Percentiles rank a stretch among this genome's conserved stretches.
phyloP scores from a whole-genome alignment of 2,797 vertebrate species.

The Benthosema pterotum region DNA sequence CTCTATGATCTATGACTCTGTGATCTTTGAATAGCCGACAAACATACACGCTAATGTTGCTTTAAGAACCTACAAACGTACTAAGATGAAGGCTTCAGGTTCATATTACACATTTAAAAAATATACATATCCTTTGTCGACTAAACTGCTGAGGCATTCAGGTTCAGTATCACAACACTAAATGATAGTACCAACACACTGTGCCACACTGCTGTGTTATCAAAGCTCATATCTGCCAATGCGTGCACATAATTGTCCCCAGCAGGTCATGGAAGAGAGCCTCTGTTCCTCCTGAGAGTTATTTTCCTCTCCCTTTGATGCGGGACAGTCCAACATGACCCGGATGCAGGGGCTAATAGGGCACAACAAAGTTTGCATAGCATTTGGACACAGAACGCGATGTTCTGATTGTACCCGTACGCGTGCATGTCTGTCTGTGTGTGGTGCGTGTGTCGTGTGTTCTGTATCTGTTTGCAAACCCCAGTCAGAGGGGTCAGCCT shows the following conservation, averaged over 20 bases:
- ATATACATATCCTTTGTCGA: constrained; percentile 5
- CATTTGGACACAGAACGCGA: constrained; percentile 51
- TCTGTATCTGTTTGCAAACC: background rate
- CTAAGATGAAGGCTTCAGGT: constrained; percentile 7
- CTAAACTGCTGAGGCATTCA: constrained; percentile 11
- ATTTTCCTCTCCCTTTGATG: constrained; percentile 65
- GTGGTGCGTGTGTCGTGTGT: background rate
- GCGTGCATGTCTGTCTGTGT: background rate
- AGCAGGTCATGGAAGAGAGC: constrained; percentile 69
- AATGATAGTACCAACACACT: constrained; percentile 33
- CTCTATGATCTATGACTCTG: too few relatives aligned
- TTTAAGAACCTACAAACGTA: too few relatives aligned
- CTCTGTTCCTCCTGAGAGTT: constrained; percentile 46
- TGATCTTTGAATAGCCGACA: too few relatives aligned
- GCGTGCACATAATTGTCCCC: constrained; percentile 63
- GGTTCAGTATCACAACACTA: constrained; percentile 22
- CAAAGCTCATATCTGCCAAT: constrained; percentile 53
- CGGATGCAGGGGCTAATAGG: constrained; percentile 57
- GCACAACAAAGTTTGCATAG: constrained; percentile 68
- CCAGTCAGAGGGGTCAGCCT: too few relatives aligned
- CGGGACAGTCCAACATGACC: constrained; percentile 58
- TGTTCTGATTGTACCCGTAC: constrained; percentile 31
- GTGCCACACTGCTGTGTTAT: constrained; percentile 46
- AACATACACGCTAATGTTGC: too few relatives aligned
- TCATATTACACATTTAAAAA: constrained; percentile 9